These are phyloP conservation scores for Rhinichthys klamathensis DNA, from an alignment of 2,113 vertebrate species.

Conservation along the genomic window DNA sequence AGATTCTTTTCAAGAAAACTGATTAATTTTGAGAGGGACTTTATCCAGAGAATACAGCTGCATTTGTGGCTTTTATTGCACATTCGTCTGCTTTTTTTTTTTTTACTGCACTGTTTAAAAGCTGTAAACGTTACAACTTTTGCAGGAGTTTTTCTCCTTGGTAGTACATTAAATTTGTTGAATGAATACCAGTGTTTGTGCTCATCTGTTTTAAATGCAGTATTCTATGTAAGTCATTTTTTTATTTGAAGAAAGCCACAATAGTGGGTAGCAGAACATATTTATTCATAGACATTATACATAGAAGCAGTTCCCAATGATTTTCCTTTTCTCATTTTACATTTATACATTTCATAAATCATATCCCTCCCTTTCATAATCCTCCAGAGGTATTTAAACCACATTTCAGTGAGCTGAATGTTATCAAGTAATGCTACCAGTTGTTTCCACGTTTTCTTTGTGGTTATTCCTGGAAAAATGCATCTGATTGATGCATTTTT, in stretches of 20 bases:
- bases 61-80: background rate
- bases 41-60: background rate
- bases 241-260: background rate
- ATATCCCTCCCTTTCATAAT: background rate
- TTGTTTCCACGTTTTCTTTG: background rate
- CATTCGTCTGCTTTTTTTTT: background rate
- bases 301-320: background rate
- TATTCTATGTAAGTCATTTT: background rate
- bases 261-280: background rate
- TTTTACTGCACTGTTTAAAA: background rate
- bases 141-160: background rate
- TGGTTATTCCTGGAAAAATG: background rate
- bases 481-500: background rate
- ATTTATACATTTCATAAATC: background rate
- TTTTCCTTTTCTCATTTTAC: background rate
- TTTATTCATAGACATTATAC: background rate
- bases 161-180: background rate
- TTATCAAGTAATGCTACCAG: background rate
- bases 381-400: background rate
- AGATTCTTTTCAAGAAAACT: background rate
- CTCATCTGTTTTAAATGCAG: background rate
- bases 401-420: background rate
- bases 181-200: background rate
- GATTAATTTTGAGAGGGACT: background rate
- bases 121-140: constrained; percentile 13